Percentiles rank a stretch among this genome's conserved stretches.
Evolutionary conservation across 30 jellyfish, hydroid and myxozoan species (phyloP).

Genomic region (Aurelia aurita): DNA sequence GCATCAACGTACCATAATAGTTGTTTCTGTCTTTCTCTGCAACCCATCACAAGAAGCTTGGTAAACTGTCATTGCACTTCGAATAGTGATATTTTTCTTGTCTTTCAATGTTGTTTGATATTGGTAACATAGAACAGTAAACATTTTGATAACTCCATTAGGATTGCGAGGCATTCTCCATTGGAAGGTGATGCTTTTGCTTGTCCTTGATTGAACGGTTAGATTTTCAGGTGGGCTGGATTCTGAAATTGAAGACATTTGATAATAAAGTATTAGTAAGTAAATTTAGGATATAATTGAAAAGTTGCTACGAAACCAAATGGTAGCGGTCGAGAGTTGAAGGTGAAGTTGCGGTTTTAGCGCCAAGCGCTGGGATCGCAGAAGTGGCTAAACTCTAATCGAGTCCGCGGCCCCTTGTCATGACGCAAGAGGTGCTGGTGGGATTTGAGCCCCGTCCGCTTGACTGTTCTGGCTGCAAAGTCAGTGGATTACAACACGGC

Average conservation of each 20-base stretch:
- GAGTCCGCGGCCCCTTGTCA: too few species aligned
- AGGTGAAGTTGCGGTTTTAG: too few species aligned
- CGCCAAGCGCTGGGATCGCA: too few species aligned
- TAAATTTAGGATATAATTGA: too few species aligned
- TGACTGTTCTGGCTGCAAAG: too few species aligned
- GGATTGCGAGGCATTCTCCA: slow-evolving; percentile 79
- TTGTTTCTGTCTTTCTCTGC: slow-evolving; percentile 35
- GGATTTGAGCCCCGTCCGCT: too few species aligned
- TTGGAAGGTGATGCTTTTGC: slow-evolving; percentile 31
- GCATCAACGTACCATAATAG: slow-evolving; percentile 30
- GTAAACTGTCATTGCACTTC: neutral
- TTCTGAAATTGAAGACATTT: slow-evolving; percentile 18
- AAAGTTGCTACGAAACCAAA: too few species aligned
- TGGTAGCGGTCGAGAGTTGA: too few species aligned
- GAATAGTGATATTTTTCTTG: slow-evolving; percentile 16
- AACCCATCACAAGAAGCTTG: slow-evolving; percentile 36
- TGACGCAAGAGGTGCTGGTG: too few species aligned
- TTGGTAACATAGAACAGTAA: slow-evolving; percentile 52
- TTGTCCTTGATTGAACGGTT: slow-evolving; percentile 15
- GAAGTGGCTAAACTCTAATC: too few species aligned
- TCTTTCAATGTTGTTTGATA: slow-evolving; percentile 21
- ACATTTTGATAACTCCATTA: slow-evolving; percentile 63
- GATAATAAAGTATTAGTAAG: too few species aligned
- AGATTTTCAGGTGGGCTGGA: slow-evolving; percentile 72
- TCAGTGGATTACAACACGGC: too few species aligned